Evolutionary conservation across 2,888 invertebrate genomes (phyloP).

Genomic region (Dastarcus helophoroides): DNA sequence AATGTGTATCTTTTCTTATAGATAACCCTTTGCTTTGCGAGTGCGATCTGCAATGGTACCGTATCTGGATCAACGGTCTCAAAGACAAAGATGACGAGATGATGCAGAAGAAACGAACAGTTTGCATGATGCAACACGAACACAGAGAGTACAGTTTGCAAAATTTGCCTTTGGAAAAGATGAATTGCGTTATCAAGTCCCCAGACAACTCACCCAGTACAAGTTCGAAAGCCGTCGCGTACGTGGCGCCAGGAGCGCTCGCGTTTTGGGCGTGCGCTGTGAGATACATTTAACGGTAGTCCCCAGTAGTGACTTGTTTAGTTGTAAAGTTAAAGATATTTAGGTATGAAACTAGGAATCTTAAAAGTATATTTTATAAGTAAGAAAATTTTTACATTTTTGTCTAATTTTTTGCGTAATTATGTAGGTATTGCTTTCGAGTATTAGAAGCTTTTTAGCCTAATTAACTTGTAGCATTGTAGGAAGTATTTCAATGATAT

Average conservation of each 20-base stretch:
- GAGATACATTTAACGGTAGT: constrained; percentile 20
- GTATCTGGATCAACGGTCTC: constrained; percentile 64
- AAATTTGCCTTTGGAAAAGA: constrained; percentile 68
- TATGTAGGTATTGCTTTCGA: too few species aligned
- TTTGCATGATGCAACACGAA: constrained; percentile 70
- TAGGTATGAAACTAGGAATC: too few species aligned
- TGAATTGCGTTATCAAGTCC: constrained; percentile 66
- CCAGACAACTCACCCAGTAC: constrained; percentile 14
- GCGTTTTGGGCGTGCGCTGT: constrained; percentile 17
- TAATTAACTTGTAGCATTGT: too few species aligned
- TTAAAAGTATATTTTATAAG: too few species aligned
- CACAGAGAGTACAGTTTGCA: constrained; percentile 75
- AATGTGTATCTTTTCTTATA: constrained; percentile 31
- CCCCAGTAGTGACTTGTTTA: too few species aligned
- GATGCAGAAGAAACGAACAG: constrained; percentile 76
- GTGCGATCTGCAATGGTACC: constrained; percentile 82
- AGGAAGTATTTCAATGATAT: too few species aligned
- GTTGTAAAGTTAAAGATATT: too few species aligned
- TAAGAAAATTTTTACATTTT: too few species aligned
- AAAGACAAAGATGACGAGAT: constrained; percentile 76
- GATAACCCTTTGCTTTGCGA: constrained; percentile 83
- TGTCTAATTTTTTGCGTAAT: too few species aligned
- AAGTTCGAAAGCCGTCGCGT: constrained; percentile 5
- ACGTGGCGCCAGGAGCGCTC: constrained; percentile 11
- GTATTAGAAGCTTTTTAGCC: too few species aligned